Conservation (phyloP, 2,797 vertebrate genomes). For the Ptychobarbus kaznakovi region DNA sequence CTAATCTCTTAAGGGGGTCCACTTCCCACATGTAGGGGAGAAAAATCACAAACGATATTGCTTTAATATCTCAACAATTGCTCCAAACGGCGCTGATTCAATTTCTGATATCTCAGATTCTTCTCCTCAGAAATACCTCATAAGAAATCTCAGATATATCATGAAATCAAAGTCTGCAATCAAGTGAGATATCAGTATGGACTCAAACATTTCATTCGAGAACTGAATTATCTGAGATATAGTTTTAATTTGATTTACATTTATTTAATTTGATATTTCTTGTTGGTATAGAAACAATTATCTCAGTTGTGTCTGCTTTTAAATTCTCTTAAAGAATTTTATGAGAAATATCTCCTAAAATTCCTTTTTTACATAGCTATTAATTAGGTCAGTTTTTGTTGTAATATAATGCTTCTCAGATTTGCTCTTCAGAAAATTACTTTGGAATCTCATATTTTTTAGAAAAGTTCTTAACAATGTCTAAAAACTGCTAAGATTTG, state of each 20-base stretch:
- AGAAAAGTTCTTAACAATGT: not conserved
- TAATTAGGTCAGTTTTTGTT: not conserved
- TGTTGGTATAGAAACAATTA: not conserved
- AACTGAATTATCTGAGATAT: not conserved
- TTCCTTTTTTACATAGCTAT: not conserved
- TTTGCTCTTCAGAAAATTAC: not conserved
- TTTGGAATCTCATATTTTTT: not conserved
- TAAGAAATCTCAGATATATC: not conserved
- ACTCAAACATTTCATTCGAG: not conserved
- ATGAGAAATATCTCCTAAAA: not conserved
- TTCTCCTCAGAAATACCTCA: constrained; percentile 3
- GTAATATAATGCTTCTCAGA: not conserved
- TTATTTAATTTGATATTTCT: not conserved
- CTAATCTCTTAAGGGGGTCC: constrained; percentile 32
- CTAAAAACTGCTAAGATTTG: not conserved
- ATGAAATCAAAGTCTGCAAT: not conserved
- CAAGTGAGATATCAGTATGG: not conserved
- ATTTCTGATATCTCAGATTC: constrained; percentile 1
- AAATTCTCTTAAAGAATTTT: not conserved
- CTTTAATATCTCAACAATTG: not conserved
- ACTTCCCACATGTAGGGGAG: constrained; percentile 14
- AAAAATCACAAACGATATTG: constrained; percentile 6
- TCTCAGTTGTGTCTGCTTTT: not conserved
- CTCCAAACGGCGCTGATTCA: not conserved
- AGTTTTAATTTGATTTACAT: not conserved